Evolutionary conservation across 2,113 vertebrate species (phyloP), one percentile per base, ranked within the genome.

Genomic region (Ochotona curzoniae): DNA sequence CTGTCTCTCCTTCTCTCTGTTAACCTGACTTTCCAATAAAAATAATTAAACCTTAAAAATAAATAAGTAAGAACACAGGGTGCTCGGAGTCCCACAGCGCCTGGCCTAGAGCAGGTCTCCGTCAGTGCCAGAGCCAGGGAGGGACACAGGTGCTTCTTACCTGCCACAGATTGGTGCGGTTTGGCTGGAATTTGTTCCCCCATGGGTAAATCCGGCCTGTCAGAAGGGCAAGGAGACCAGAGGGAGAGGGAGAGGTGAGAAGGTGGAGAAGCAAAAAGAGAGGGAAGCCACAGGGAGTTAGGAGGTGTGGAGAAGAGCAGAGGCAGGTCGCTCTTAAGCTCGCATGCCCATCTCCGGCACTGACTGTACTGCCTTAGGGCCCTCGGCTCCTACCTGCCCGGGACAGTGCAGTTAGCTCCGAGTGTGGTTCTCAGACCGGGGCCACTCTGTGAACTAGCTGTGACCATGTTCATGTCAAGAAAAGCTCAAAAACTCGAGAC

Each of bases 101-200:
- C 44, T n/a, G 26, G 57, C 49, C 28, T 13, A 8, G 2, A 44
- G 63, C n/a, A 73, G 38, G n/a, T 17, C 38, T 69, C 44, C 7
- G 14, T 15, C 44, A 32, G 17, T 8, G 84, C n/a, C 21, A 21
- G 74, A 69, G 30, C 49, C 38, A 51, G 54, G n/a, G 44, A 83
- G 32, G 23, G 67, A 49, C 38, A 44, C 38, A 44, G 0, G 11
- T 5, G 4, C 32, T 32, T 60, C 98, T 98, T 96, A 99, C 99
- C 99, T 99, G 99, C 99, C 99, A 99, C 69, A 99, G 98, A 95
- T 99, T 99, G 92, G 98, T 98, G 83, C 99, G 98, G 96, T 99
- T 99, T n/a, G 90, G 91, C 97, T 99, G 98, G 96, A 99, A 99
- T 93, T 98, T 98, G 97, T 99, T 99, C 70, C 99, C 99, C 99